phyloP scores from a whole-genome alignment of 2,797 vertebrate species.

The Cryptoprocta ferox region DNA sequence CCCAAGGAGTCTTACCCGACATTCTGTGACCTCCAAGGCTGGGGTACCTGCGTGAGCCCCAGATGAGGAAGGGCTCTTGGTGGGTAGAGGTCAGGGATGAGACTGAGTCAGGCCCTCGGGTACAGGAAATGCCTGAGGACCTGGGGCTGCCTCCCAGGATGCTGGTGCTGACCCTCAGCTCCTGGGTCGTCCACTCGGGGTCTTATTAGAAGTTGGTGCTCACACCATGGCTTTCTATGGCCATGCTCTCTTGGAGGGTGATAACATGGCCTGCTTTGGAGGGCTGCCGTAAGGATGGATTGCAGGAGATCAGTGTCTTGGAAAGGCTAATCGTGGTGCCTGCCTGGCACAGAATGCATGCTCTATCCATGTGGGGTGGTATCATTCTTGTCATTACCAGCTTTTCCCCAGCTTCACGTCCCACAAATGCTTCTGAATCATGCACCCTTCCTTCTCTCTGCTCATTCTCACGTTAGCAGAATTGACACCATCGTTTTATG shows the following conservation, averaged over 20 bases:
- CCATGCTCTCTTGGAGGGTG: background rate
- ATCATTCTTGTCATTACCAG: background rate
- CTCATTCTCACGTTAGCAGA: background rate
- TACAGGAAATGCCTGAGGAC: background rate
- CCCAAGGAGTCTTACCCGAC: background rate
- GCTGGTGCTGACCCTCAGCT: background rate
- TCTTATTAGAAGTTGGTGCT: background rate
- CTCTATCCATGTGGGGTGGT: accelerated
- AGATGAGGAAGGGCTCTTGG: background rate
- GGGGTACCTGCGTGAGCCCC: background rate
- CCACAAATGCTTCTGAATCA: background rate
- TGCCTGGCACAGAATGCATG: background rate
- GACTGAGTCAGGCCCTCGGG: background rate
- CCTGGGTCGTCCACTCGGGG: background rate
- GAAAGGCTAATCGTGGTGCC: background rate
- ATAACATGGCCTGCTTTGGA: background rate
- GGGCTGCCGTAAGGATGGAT: background rate
- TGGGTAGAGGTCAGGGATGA: background rate
- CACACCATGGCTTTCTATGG: background rate
- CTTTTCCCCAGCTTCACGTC: background rate
- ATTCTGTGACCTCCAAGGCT: background rate
- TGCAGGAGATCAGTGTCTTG: background rate
- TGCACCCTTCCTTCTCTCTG: background rate
- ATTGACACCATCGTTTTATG: background rate
- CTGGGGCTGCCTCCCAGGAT: background rate